phyloP scores from a whole-genome alignment of 2,113 vertebrate species.

The Polypterus senegalus region DNA sequence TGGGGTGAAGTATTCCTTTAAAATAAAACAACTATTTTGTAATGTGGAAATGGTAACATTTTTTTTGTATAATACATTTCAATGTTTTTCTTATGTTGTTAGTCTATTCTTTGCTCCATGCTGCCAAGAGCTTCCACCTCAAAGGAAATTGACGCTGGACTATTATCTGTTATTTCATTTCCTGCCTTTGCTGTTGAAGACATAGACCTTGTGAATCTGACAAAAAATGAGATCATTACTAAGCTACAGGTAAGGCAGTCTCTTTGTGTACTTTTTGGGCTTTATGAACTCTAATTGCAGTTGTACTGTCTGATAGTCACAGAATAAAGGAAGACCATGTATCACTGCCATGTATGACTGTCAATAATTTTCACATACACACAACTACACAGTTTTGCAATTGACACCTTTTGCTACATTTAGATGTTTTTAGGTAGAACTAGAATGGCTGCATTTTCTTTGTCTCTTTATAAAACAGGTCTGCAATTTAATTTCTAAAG shows the following conservation, averaged over 20 bases:
- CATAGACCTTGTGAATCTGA: constrained; percentile 74
- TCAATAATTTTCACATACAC: no score
- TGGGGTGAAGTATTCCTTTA: background rate
- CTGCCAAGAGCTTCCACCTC: constrained; percentile 90
- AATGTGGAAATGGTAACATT: background rate
- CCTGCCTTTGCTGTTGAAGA: constrained; percentile 97
- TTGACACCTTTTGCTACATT: no score
- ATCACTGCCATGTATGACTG: no score
- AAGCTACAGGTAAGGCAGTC: constrained; percentile 72
- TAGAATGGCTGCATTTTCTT: no score
- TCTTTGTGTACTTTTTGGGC: background rate
- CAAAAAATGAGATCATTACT: constrained; percentile 88
- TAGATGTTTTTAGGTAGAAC: no score
- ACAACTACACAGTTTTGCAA: no score
- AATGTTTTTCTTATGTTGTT: constrained; percentile 16
- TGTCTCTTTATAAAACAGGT: no score
- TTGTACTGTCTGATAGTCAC: no score
- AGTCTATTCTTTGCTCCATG: constrained; percentile 98
- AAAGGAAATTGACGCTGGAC: constrained; percentile 93
- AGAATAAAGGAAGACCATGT: no score
- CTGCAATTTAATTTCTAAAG: no score
- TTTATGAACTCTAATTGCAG: no score
- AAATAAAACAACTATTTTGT: background rate
- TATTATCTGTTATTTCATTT: constrained; percentile 90
- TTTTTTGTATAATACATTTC: background rate